Evolutionary conservation across 2,797 vertebrate genomes (phyloP).

Genomic region (Delichon dasypus): DNA sequence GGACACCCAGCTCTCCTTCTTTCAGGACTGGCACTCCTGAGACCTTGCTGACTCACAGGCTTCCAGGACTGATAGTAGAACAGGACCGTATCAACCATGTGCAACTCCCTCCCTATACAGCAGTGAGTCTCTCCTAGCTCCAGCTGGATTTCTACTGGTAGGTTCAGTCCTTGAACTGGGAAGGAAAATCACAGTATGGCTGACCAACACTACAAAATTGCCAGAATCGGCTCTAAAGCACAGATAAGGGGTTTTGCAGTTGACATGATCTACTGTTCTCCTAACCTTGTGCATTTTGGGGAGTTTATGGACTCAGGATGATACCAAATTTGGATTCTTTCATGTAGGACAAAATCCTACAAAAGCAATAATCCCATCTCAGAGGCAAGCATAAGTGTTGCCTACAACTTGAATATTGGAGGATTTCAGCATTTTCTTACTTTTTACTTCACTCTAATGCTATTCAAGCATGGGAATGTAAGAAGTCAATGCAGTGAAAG

Average conservation of each 20-base stretch:
- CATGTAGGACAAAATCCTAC: neutral
- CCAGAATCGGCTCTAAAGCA: neutral
- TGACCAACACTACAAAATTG: neutral
- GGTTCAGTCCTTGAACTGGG: neutral
- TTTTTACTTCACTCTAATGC: neutral
- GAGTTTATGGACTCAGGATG: neutral
- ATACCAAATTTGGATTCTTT: neutral
- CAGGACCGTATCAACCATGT: neutral
- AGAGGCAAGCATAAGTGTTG: neutral
- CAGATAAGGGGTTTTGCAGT: neutral
- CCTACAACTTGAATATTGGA: neutral
- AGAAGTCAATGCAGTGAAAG: neutral
- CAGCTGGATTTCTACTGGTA: neutral
- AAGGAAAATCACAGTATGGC: neutral
- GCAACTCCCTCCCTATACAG: neutral
- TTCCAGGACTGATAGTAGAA: neutral
- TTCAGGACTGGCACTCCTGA: neutral
- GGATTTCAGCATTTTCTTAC: neutral
- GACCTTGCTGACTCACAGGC: neutral
- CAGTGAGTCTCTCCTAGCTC: neutral
- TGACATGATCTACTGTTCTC: neutral
- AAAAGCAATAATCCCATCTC: neutral
- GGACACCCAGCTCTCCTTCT: neutral
- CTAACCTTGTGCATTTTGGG: neutral
- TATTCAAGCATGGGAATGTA: neutral